A percentile compares a stretch with the other conserved stretches of the same genome.
Conservation (phyloP, 2,888 invertebrate genomes). For the Linyphia triangularis region DNA sequence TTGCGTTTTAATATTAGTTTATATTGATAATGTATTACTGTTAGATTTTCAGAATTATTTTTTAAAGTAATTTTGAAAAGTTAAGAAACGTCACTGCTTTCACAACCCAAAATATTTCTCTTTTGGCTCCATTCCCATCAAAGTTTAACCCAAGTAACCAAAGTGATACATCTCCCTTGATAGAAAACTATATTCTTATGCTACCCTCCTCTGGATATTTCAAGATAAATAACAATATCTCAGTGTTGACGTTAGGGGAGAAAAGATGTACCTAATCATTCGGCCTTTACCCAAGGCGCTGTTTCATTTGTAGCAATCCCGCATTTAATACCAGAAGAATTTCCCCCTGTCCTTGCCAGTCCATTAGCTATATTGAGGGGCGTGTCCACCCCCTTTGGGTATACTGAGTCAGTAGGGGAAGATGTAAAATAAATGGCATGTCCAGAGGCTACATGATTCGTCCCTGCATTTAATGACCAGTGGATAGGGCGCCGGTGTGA, state of each 20-base stretch:
- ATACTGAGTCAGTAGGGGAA: conserved; percentile 11
- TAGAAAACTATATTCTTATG: too few relatives aligned
- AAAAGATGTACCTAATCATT: conserved; percentile 58
- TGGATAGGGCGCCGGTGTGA: conserved; percentile 21
- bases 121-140: too few relatives aligned
- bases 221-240: conserved; percentile 59
- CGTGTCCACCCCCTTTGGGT: conserved; percentile 10
- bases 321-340: conserved; percentile 61
- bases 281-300: conserved; percentile 46
- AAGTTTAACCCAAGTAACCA: too few relatives aligned
- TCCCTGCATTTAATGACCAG: conserved; percentile 34
- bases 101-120: too few relatives aligned
- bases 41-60: too few relatives aligned
- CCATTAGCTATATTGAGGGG: conserved; percentile 70
- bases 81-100: too few relatives aligned
- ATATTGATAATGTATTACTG: too few relatives aligned
- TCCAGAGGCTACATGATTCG: conserved; percentile 16
- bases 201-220: conserved; percentile 28
- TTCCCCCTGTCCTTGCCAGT: conserved; percentile 6
- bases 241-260: not conserved
- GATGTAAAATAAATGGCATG: conserved; percentile 56
- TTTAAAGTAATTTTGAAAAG: too few relatives aligned
- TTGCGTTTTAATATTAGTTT: too few relatives aligned
- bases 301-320: conserved; percentile 66
- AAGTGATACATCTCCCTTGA: too few relatives aligned